Conservation (phyloP, 2,797 vertebrate genomes). For the Lindbergichthys nudifrons region DNA sequence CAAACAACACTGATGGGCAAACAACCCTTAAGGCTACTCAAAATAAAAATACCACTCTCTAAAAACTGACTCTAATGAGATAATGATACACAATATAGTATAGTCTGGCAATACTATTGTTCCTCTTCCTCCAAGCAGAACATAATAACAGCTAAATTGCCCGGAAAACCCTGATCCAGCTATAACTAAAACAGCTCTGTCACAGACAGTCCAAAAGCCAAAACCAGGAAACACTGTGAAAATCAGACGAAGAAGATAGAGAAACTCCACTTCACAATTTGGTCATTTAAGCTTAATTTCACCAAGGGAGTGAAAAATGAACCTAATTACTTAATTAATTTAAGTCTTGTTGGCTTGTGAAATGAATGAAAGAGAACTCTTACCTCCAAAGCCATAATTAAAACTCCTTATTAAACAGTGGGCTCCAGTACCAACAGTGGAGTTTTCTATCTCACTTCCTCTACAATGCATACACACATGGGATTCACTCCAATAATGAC, state of each 20-base stretch:
- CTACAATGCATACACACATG: not conserved
- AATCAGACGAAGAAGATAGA: not conserved
- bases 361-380: slow-evolving; percentile 33
- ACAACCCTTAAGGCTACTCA: not conserved
- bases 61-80: slow-evolving; percentile 16
- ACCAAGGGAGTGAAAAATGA: no score
- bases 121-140: not conserved
- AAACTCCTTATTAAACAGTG: slow-evolving; percentile 28
- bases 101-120: not conserved
- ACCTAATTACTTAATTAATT: not conserved
- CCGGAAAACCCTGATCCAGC: not conserved
- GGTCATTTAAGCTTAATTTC: not conserved
- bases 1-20: slow-evolving; percentile 2
- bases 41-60: slow-evolving; percentile 14
- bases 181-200: not conserved
- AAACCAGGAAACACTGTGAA: not conserved
- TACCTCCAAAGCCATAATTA: slow-evolving; percentile 69
- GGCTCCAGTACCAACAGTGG: not conserved
- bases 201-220: not conserved
- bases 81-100: not conserved
- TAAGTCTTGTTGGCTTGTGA: not conserved
- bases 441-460: slow-evolving; percentile 8
- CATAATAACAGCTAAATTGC: slow-evolving; percentile 8
- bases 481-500: slow-evolving; percentile 1
- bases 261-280: not conserved